A percentile compares a stretch with the other conserved stretches of the same genome.
Evolutionary conservation across 2,113 vertebrate species (phyloP).

Genomic region (Chionomys nivalis): DNA sequence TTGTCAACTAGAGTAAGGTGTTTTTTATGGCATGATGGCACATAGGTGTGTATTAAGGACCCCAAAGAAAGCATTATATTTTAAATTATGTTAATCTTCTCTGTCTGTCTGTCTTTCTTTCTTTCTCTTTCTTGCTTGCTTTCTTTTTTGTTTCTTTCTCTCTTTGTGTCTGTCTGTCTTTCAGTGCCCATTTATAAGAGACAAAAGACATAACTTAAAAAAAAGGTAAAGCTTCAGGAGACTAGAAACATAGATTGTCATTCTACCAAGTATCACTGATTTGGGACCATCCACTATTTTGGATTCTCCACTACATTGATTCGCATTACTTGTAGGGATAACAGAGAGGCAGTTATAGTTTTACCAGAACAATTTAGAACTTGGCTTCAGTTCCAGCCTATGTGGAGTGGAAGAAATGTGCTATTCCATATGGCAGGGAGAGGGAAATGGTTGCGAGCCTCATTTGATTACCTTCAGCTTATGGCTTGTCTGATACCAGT

Average conservation of each 20-base stretch:
- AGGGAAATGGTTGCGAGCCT: not conserved
- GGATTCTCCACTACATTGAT: constrained; percentile 55
- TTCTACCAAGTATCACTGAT: constrained; percentile 27
- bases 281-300: constrained; percentile 34
- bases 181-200: not conserved
- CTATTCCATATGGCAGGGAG: constrained; percentile 4
- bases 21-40: not conserved
- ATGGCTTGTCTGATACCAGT: constrained; percentile 38
- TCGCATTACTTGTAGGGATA: not conserved
- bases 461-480: constrained; percentile 46
- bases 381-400: not conserved
- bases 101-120: not conserved
- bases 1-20: not conserved
- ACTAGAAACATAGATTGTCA: not conserved
- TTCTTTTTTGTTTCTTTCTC: not conserved
- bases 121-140: not conserved
- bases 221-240: not conserved
- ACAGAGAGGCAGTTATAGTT: constrained; percentile 25
- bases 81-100: not conserved
- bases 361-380: constrained; percentile 25
- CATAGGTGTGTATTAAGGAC: not conserved
- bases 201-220: constrained; percentile 3
- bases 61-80: not conserved
- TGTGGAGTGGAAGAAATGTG: constrained; percentile 49
- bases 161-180: not conserved